These are phyloP conservation scores for Corythornis vintsioides DNA, from an alignment of 2,113 vertebrate genomes.

Conservation along the genomic window DNA sequence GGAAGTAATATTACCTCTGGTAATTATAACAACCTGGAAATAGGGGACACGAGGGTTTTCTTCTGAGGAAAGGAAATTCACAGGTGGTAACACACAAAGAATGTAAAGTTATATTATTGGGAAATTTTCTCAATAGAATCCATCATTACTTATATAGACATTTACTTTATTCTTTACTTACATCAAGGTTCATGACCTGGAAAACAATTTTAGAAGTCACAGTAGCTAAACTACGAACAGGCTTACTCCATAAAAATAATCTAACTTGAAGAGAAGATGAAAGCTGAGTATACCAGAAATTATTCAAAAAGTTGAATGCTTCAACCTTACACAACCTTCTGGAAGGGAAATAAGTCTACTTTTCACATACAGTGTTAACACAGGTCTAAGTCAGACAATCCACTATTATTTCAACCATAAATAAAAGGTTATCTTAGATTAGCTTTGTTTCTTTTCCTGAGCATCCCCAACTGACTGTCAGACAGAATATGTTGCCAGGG, in stretches of 20 bases:
- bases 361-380: background rate
- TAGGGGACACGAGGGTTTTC: background rate
- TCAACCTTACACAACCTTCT: accelerated
- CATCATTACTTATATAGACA: background rate
- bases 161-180: background rate
- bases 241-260: background rate
- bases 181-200: background rate
- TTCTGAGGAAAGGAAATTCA: background rate
- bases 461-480: background rate
- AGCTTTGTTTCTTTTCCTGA: background rate
- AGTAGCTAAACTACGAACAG: background rate
- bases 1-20: background rate
- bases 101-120: background rate
- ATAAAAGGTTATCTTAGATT: background rate
- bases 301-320: background rate
- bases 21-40: background rate
- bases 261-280: background rate
- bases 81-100: background rate
- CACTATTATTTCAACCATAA: background rate
- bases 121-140: background rate
- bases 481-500: background rate
- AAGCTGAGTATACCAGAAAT: background rate
- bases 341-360: background rate
- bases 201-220: background rate
- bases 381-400: background rate